Percentiles rank a stretch among this genome's conserved stretches.
Evolutionary conservation across 1,140 invertebrate species (phyloP).

Genomic region (Apis mellifera): Amel_HAv3.1 CM009933.2:8720501-8721000

Average conservation of each 20-base stretch:
- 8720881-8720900: too few species aligned
- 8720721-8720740: neutral
- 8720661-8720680: conserved; percentile 38
- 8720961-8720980: too few species aligned
- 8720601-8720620: neutral
- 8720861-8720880: too few species aligned
- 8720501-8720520: conserved; percentile 11
- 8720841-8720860: too few species aligned
- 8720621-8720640: too few species aligned
- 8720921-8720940: too few species aligned
- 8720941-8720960: too few species aligned
- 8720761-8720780: neutral
- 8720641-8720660: conserved; percentile 6
- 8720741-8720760: conserved; percentile 5
- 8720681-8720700: neutral
- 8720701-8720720: neutral
- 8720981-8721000: too few species aligned
- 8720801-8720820: neutral
- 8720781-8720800: conserved; percentile 2
- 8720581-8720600: neutral
- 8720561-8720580: conserved; percentile 16
- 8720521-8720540: conserved; percentile 28
- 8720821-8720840: neutral
- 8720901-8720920: too few species aligned
- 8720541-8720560: neutral